Evolutionary conservation across 2,888 invertebrate genomes (phyloP).

Genomic region (Coleophora flavipennella): DNA sequence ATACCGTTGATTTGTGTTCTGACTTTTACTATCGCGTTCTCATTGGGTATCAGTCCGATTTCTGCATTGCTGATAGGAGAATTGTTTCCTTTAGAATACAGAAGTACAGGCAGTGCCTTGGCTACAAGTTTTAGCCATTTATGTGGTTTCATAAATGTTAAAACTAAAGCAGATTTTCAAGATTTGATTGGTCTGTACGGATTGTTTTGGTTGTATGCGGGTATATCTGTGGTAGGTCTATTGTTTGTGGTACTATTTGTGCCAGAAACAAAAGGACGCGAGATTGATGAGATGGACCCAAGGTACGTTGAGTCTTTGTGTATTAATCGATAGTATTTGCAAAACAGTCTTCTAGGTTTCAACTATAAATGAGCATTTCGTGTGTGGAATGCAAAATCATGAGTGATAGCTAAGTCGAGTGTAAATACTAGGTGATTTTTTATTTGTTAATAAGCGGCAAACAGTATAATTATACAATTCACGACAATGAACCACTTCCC

Average conservation of each 20-base stretch:
- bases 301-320: constrained; percentile 73
- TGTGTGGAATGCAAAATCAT: too few relatives aligned
- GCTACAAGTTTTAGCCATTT: constrained; percentile 88
- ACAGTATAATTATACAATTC: too few relatives aligned
- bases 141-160: constrained; percentile 88
- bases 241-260: constrained; percentile 88
- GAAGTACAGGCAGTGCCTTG: constrained; percentile 78
- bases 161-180: constrained; percentile 86
- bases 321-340: constrained; percentile 62
- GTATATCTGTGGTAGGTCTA: constrained; percentile 83
- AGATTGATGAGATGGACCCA: constrained; percentile 90
- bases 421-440: too few relatives aligned
- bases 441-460: too few relatives aligned
- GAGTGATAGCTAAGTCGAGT: too few relatives aligned
- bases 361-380: too few relatives aligned
- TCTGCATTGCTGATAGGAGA: constrained; percentile 81
- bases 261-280: constrained; percentile 92
- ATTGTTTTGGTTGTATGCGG: constrained; percentile 90
- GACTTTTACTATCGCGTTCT: constrained; percentile 87
- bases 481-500: too few relatives aligned
- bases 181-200: constrained; percentile 82
- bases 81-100: constrained; percentile 79
- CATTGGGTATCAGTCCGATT: constrained; percentile 83
- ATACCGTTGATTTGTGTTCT: constrained; percentile 87
- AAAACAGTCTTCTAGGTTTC: too few relatives aligned